Percentiles rank a stretch among this genome's conserved stretches.
phyloP scores from a whole-genome alignment of 2,113 vertebrate species.

The Marmota flaviventris region DNA sequence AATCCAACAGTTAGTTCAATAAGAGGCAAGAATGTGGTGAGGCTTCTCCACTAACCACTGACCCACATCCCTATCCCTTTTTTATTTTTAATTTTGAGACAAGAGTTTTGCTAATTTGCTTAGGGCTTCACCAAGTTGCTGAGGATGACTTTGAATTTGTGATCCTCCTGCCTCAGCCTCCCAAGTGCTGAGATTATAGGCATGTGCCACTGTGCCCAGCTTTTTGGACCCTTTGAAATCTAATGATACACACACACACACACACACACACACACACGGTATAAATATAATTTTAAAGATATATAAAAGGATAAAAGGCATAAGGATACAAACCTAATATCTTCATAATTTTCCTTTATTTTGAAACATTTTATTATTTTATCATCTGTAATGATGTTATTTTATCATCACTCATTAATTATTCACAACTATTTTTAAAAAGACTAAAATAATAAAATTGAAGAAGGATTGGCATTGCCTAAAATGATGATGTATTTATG shows the following conservation, averaged over 20 bases:
- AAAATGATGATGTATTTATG: neutral
- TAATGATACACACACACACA: neutral
- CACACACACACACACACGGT: no score
- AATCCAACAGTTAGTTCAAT: neutral
- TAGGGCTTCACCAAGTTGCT: no score
- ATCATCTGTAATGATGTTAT: neutral
- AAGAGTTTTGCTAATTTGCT: no score
- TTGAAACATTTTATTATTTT: conserved; percentile 51
- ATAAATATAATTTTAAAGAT: neutral
- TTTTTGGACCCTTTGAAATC: conserved; percentile 28
- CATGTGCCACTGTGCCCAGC: no score
- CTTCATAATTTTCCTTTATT: conserved; percentile 6
- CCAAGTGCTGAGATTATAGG: no score
- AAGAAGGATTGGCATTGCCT: conserved; percentile 27
- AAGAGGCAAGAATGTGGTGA: neutral
- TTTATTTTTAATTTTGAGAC: no score
- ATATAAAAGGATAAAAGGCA: neutral
- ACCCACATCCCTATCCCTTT: no score
- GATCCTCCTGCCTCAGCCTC: no score
- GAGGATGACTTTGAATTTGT: no score
- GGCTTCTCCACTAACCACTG: neutral
- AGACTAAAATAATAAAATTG: conserved; percentile 51
- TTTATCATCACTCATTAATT: conserved; percentile 28
- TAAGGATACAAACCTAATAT: conserved; percentile 6
- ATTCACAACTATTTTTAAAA: conserved; percentile 38